Base-by-base conservation (phyloP, 2,888 invertebrate species). In the Drosophila fungiperda region DNA sequence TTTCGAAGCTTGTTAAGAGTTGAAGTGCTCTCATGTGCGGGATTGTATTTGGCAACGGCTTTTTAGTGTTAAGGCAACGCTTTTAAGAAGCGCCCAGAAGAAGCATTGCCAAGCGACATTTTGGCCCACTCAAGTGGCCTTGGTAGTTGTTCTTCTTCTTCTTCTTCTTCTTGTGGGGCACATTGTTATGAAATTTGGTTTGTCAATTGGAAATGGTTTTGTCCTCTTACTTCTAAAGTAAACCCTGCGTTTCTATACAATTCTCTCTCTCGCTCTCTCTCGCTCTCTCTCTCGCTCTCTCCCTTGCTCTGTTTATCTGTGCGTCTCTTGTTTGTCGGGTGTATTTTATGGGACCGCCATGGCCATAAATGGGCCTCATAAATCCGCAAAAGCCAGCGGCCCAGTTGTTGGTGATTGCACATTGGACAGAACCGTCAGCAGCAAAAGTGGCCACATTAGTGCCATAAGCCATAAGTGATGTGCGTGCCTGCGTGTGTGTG, bases 391-490 rank as follows among this genome's bases (percentile, higher is more conserved):
- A 68, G 68, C 68, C 74, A 68, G 63, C 64, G 77, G 68, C 68
- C 71, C 78, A 71, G 76, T 82, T 77, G 73, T 65, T 60, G 59
- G 68, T 82, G 80, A 82, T 82, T 82, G 87, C 78, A 76, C 82
- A 82, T 78, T 66, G 84, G 68, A 72, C 68, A 74, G 57, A 50
- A 82, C 48, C 63, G 73, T 66, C 67, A 64, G 73, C 72, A 60
- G 67, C 77, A 74, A 87, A 87, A 87, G 83, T 87, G 78, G 74
- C 73, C 83, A 76, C 82, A 87, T 84, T 83, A 87, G 87, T 83
- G 84, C 76, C 73, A 78, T 80, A 82, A 79, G 83, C 81, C 67
- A 83, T 83, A 69, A 69, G 82, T 59, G 42, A 45, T 57, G 29
- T 40, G 11, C 29, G 48, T 45, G 7, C 26, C 15, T n/a, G 15